A percentile compares a stretch with the other conserved stretches of the same genome.
Evolutionary conservation across 2,113 vertebrate genomes (phyloP).

Genomic region (Grallaria varia): DNA sequence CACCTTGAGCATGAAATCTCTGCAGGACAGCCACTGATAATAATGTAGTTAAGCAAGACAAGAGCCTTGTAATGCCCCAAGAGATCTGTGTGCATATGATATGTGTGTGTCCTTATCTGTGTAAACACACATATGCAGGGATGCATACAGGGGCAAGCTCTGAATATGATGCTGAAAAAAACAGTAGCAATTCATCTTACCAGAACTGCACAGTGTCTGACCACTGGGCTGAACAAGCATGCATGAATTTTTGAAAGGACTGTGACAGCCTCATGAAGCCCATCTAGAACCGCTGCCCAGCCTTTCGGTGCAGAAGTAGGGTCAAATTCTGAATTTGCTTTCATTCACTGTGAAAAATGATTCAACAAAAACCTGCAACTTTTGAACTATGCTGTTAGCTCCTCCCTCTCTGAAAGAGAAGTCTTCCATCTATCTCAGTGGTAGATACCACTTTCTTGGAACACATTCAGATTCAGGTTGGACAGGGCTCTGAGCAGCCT

Average conservation of each 20-base stretch:
- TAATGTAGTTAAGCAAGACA: not conserved
- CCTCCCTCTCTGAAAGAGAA: not conserved
- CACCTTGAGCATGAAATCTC: not conserved
- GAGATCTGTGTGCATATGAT: not conserved
- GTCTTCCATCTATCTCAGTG: not conserved
- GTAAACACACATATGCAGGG: not conserved
- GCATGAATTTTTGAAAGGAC: not conserved
- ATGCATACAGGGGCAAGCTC: not conserved
- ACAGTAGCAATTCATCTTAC: not conserved
- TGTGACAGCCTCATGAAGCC: not conserved
- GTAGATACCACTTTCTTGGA: not conserved
- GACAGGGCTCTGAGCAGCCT: rapidly evolving
- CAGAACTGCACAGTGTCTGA: rapidly evolving
- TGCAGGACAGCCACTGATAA: not conserved
- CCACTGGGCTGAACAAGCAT: not conserved
- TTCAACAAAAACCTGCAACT: not conserved
- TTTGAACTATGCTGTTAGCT: not conserved
- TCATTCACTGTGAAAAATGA: not conserved
- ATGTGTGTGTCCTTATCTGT: rapidly evolving
- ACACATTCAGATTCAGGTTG: not conserved
- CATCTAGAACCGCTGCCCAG: not conserved
- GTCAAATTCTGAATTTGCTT: not conserved
- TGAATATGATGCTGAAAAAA: not conserved
- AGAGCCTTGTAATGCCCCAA: not conserved
- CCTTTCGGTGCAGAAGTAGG: not conserved